phyloP scores from a whole-genome alignment of 2,113 vertebrate species.

The Phaetusa simplex region DNA sequence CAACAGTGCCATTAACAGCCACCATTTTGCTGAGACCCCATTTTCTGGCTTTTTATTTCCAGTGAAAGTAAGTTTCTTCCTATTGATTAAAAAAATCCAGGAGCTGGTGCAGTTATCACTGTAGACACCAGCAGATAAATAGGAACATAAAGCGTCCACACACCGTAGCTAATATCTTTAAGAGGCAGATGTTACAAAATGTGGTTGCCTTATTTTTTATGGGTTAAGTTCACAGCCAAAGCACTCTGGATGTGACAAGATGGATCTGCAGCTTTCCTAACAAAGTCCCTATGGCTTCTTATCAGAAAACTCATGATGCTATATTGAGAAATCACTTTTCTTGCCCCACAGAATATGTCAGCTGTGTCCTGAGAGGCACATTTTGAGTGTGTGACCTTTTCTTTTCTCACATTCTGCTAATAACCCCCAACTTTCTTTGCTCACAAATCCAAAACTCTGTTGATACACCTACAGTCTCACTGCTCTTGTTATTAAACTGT shows the following conservation, averaged over 20 bases:
- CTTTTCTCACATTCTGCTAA: constrained; percentile 29
- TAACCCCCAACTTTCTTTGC: constrained; percentile 31
- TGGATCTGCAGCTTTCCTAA: neutral
- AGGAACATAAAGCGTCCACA: neutral
- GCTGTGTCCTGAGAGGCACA: neutral
- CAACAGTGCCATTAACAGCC: neutral
- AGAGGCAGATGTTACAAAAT: neutral
- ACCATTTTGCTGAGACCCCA: neutral
- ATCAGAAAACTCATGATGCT: neutral
- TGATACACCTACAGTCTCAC: constrained; percentile 38
- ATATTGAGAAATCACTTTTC: constrained; percentile 30
- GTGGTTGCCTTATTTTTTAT: neutral
- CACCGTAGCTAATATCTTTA: neutral
- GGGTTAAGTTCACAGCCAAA: neutral
- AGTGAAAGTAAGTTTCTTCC: neutral
- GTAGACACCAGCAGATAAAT: neutral
- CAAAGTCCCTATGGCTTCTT: neutral
- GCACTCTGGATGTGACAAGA: neutral
- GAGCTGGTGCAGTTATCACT: neutral
- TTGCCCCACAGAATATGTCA: neutral
- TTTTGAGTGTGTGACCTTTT: constrained; percentile 40
- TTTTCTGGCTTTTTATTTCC: neutral
- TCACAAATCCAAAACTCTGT: constrained; percentile 27
- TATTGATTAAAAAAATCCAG: neutral
- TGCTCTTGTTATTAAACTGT: constrained; percentile 68